A percentile compares a stretch with the other conserved stretches of the same genome.
Conservation (phyloP, 2,797 vertebrate genomes). For the Channallabes apus region DNA sequence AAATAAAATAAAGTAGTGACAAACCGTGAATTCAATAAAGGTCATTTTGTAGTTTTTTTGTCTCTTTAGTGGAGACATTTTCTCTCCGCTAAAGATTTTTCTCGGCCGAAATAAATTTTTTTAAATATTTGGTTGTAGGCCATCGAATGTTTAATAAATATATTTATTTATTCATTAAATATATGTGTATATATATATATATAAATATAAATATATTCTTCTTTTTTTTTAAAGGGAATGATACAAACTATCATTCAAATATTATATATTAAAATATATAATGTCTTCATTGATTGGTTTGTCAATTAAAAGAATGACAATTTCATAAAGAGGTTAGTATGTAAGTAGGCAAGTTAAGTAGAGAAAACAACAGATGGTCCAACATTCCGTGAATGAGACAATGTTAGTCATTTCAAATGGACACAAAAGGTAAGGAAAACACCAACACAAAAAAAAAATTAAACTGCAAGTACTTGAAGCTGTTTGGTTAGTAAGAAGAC, state of each 20-base stretch:
- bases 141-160: constrained; percentile 11
- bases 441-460: constrained; percentile 62
- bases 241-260: constrained; percentile 74
- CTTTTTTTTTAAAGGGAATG: no score
- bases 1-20: constrained; percentile 81
- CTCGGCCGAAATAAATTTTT: constrained; percentile 53
- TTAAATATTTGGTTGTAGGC: constrained; percentile 41
- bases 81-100: background rate
- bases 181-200: no score
- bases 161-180: background rate
- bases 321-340: constrained; percentile 83
- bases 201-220: no score
- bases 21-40: constrained; percentile 81
- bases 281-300: constrained; percentile 60
- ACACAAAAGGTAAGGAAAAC: constrained; percentile 66
- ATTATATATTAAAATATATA: constrained; percentile 59
- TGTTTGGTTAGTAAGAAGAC: constrained; percentile 81
- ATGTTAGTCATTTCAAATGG: constrained; percentile 81
- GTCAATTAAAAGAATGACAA: constrained; percentile 61
- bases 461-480: constrained; percentile 74
- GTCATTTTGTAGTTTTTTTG: constrained; percentile 58
- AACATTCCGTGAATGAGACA: constrained; percentile 88
- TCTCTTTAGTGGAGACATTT: constrained; percentile 32
- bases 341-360: constrained; percentile 80
- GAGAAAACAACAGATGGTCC: constrained; percentile 80